Percentiles rank a stretch among this genome's conserved stretches.
These are phyloP conservation scores for Octodonta nipae DNA, from an alignment of 2,888 invertebrate species.

Conservation along the genomic window DNA sequence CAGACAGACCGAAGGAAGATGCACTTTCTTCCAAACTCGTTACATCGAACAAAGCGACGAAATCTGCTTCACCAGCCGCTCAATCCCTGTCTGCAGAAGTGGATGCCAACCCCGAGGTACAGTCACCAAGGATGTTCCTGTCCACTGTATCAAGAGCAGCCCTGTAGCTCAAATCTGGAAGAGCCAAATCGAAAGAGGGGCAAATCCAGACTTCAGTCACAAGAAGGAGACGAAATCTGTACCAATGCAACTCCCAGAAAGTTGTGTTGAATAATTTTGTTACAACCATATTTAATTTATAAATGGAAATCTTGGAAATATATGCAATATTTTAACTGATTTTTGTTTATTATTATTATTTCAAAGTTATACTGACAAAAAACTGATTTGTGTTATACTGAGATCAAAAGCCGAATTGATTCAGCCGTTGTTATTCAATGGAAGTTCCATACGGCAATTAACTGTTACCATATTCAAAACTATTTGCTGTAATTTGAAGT, in stretches of 20 bases:
- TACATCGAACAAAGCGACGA: constrained; percentile 40
- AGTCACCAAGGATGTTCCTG: constrained; percentile 37
- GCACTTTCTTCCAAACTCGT: constrained; percentile 37
- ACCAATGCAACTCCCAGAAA: constrained; percentile 29
- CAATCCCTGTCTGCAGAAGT: constrained; percentile 42
- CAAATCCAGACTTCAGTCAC: constrained; percentile 38
- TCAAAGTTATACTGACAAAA: too few relatives aligned
- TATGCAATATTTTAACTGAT: too few relatives aligned
- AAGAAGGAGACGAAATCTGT: constrained; percentile 31
- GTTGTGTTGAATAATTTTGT: constrained; percentile 9
- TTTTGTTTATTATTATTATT: too few relatives aligned
- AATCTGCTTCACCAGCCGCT: constrained; percentile 47
- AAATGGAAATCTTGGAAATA: too few relatives aligned
- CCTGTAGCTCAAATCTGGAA: constrained; percentile 26
- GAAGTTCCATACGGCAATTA: too few relatives aligned
- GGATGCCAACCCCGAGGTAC: constrained; percentile 27
- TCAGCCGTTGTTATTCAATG: too few relatives aligned
- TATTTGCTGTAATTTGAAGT: too few relatives aligned
- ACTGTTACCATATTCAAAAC: too few relatives aligned
- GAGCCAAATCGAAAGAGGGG: constrained; percentile 36
- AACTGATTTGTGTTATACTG: too few relatives aligned
- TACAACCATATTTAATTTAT: too few relatives aligned
- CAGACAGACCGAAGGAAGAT: constrained; percentile 11
- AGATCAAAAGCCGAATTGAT: too few relatives aligned
- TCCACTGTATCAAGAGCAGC: constrained; percentile 33